phyloP scores from a whole-genome alignment of 2,888 invertebrate species.

The Disparrhopalites patrizii region DNA sequence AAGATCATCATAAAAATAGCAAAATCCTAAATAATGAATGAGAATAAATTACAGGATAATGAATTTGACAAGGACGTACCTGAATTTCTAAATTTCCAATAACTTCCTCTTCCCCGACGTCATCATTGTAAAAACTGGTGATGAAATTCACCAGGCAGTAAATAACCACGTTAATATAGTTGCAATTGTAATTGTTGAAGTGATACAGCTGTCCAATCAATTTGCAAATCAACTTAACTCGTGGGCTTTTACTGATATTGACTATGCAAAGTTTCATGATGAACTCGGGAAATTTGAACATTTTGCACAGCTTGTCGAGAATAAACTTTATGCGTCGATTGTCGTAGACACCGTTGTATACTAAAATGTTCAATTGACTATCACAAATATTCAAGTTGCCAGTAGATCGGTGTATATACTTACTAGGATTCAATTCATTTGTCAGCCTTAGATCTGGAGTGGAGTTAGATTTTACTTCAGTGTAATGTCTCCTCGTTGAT shows the following conservation, averaged over 20 bases:
- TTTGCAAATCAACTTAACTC: slow-evolving; percentile 16
- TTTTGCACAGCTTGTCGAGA: slow-evolving; percentile 12
- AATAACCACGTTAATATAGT: slow-evolving; percentile 17
- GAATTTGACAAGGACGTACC: slow-evolving; percentile 10
- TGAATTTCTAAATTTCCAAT: slow-evolving; percentile 22
- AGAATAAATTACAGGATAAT: background rate
- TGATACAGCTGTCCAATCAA: slow-evolving; percentile 16
- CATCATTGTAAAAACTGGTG: slow-evolving; percentile 18
- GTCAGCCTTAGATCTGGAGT: slow-evolving; percentile 22
- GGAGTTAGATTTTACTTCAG: slow-evolving; percentile 25
- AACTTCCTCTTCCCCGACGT: slow-evolving; percentile 12
- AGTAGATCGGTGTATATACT: slow-evolving; percentile 20
- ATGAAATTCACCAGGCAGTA: slow-evolving; percentile 18
- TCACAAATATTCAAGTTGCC: slow-evolving; percentile 22
- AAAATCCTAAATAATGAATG: background rate
- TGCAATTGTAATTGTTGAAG: slow-evolving; percentile 15
- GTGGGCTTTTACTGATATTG: slow-evolving; percentile 16
- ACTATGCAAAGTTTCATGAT: slow-evolving; percentile 18
- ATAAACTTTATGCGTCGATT: slow-evolving; percentile 23
- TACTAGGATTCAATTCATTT: background rate
- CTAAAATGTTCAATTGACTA: slow-evolving; percentile 21
- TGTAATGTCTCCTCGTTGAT: slow-evolving; percentile 20
- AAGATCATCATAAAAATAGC: slow-evolving; percentile 1
- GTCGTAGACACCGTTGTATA: slow-evolving; percentile 23
- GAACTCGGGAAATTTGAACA: slow-evolving; percentile 23